phyloP scores from a whole-genome alignment of 1,140 invertebrate species.

The Leptopilina clavipes region DNA sequence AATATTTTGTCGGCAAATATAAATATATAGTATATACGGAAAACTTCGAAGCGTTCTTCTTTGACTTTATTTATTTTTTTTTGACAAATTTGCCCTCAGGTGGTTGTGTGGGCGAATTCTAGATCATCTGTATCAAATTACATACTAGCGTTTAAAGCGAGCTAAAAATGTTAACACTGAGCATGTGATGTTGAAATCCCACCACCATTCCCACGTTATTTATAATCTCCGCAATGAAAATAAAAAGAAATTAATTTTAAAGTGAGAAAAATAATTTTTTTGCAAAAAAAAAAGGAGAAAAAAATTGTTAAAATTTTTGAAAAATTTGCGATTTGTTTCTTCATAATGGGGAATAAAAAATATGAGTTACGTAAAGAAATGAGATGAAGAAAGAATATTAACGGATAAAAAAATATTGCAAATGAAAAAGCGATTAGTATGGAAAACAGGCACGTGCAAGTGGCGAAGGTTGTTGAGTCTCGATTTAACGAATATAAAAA shows the following conservation, averaged over 20 bases:
- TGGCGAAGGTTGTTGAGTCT: constrained; percentile 22
- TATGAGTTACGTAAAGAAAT: background rate
- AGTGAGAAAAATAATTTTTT: no score
- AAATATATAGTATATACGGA: no score
- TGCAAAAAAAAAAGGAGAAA: background rate
- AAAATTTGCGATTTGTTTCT: background rate
- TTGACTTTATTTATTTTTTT: background rate
- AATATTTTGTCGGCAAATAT: no score
- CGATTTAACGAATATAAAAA: constrained; percentile 15
- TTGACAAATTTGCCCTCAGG: constrained; percentile 37
- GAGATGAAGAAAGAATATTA: constrained; percentile 41
- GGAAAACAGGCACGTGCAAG: constrained; percentile 1
- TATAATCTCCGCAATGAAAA: background rate
- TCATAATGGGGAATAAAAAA: background rate
- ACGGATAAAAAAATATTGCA: constrained; percentile 19
- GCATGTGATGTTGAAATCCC: constrained; percentile 3
- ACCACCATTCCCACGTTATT: background rate
- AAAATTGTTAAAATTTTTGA: no score
- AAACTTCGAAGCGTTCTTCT: background rate
- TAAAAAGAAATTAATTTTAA: no score
- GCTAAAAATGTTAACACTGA: constrained; percentile 52
- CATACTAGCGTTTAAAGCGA: constrained; percentile 50
- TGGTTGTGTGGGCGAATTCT: constrained; percentile 52
- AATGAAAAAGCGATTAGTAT: constrained; percentile 12
- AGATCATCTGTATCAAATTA: constrained; percentile 57